Base-by-base conservation (phyloP, 2,888 invertebrate species). In the Coecobrya sp. region DNA sequence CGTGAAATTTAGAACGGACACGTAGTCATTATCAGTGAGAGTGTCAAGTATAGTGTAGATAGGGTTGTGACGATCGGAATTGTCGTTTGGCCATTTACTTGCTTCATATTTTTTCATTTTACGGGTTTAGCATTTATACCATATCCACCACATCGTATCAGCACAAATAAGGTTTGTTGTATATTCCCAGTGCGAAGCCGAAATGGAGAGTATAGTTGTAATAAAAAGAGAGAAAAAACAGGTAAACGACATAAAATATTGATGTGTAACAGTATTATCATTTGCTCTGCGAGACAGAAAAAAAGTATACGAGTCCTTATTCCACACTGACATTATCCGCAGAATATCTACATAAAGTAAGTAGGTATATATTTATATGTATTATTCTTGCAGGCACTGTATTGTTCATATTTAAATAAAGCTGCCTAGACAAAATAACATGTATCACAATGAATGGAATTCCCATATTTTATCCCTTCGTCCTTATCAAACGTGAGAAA, bases 11-110 rank as follows among this genome's bases (percentile, higher is more conserved):
- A 98, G 97, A 42, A 99, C 97, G 95, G 99, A 99, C 88, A 99
- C 98, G 95, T 98, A 99, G 96, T 99, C 99, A 96, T 99, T 99
- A 95, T 99, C 99, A 8, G 99, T 99, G 84, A 99, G 97, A 0
- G 99, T 99, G 93, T 99, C 98, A 95, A 99, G 96, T 92, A 99
- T 97, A 59, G 98, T 97, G 91, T 97, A 97, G 25, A 99, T 97
- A 85, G 97, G 97, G 90, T 95, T 95, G 86, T 95, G 94, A 68
- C 95, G 95, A 70, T 95, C 95, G 68, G 94, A 90, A 86, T 95
- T 97, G 97, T 95, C 95, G 93, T 96, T 96, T 62, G 96, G 96
- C 98, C 98, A 98, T 42, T 97, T 97, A 96, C 97, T 97, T 1
- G 97, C 98, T 96, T 95, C 62, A 93, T 95, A 91, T 68, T 70